A percentile compares a stretch with the other conserved stretches of the same genome.
These are phyloP conservation scores for Rhagonycha lutea DNA, from an alignment of 2,888 invertebrate genomes.

Conservation along the genomic window DNA sequence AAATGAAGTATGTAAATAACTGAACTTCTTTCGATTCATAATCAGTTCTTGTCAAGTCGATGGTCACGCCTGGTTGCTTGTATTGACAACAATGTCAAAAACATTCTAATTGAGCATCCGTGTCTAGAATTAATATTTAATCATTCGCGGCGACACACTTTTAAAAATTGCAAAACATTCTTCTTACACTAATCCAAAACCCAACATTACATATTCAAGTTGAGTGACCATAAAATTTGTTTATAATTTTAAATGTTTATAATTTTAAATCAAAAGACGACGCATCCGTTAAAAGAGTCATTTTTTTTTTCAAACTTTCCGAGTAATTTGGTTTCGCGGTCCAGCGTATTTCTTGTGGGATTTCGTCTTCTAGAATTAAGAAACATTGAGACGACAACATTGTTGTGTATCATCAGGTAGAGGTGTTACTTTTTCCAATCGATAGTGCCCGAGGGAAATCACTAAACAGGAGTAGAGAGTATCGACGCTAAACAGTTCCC, in stretches of 20 bases:
- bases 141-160: neutral
- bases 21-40: slow-evolving; percentile 43
- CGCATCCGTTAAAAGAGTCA: neutral
- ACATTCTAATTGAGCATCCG: slow-evolving; percentile 49
- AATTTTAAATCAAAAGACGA: neutral
- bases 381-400: slow-evolving; percentile 22
- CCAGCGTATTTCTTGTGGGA: slow-evolving; percentile 25
- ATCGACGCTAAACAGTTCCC: slow-evolving; percentile 35
- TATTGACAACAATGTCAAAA: slow-evolving; percentile 51
- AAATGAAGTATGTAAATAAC: slow-evolving; percentile 38
- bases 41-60: slow-evolving; percentile 45
- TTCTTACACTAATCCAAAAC: neutral
- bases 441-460: slow-evolving; percentile 55
- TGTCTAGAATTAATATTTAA: slow-evolving; percentile 37
- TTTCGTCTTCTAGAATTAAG: slow-evolving; percentile 22
- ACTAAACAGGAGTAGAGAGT: slow-evolving; percentile 49
- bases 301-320: neutral
- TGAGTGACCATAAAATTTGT: neutral
- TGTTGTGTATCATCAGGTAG: slow-evolving; percentile 32
- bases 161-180: neutral
- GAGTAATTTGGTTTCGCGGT: slow-evolving; percentile 19
- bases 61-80: slow-evolving; percentile 42
- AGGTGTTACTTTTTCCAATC: slow-evolving; percentile 52
- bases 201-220: neutral
- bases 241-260: neutral